Conservation (phyloP, 1,140 invertebrate genomes). For the Spodoptera frugiperda region DNA sequence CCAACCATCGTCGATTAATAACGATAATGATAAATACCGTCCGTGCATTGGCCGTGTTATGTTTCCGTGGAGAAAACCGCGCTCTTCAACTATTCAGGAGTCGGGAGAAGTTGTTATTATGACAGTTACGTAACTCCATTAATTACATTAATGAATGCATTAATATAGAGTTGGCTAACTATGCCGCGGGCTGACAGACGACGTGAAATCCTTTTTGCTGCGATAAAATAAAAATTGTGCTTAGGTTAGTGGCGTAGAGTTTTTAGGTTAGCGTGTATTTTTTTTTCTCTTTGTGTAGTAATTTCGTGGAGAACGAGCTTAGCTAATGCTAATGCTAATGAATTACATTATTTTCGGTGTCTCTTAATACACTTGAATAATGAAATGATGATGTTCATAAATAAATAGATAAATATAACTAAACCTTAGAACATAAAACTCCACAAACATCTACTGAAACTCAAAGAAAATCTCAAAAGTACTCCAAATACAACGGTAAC, state of each 20-base stretch:
- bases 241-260: not conserved
- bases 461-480: no score
- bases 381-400: no score
- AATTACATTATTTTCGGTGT: no score
- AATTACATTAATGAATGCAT: conserved; percentile 76
- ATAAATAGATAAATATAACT: no score
- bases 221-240: conserved; percentile 30
- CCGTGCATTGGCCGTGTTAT: conserved; percentile 35
- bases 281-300: not conserved
- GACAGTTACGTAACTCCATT: conserved; percentile 73
- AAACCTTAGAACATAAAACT: no score
- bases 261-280: not conserved
- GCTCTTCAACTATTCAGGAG: conserved; percentile 52
- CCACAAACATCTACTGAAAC: no score
- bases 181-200: conserved; percentile 45
- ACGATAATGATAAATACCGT: conserved; percentile 31
- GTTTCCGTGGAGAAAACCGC: conserved; percentile 49
- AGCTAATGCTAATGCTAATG: no score
- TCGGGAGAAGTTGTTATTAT: conserved; percentile 52
- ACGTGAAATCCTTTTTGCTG: conserved; percentile 33
- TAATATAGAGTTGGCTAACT: conserved; percentile 77
- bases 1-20: conserved; percentile 7
- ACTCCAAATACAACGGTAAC: no score
- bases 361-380: no score
- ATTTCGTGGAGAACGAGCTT: no score